Base-by-base conservation (phyloP, 2,113 vertebrate species). In the Tetrax tetrax region DNA sequence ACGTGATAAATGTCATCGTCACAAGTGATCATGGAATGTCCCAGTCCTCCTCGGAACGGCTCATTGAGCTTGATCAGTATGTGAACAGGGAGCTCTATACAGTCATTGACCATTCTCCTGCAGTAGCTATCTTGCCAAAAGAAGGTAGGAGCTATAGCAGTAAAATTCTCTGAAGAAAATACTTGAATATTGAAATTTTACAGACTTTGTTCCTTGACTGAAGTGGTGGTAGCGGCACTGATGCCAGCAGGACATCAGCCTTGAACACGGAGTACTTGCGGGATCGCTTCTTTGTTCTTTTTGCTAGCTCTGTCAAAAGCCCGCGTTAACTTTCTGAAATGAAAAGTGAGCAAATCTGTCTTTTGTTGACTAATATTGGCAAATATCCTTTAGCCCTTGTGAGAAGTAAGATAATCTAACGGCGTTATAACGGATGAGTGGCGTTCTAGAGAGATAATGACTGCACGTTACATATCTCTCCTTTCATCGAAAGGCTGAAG, bases 21-120 rank as follows among this genome's bases (percentile, higher is more conserved):
- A 99, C 99, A 33, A 99, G 99, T 23, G 99, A 99, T 94, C 99
- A 99, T 0, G 99, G 99, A 33, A 99, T 99, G 99, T 97, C 98
- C 2, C 98, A 99, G 96, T 98, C 98, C 1, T 99, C 98, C 48
- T 64, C 70, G 2, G 98, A 99, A 37, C 98, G 98, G 82, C 96
- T 99, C 57, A 98, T 99, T 69, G 98, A 99, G 74, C 98, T 99
- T 59, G 99, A 99, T 81, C 94, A 94, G 51, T 99, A 99, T 1
- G 97, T 99, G 89, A 96, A 96, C 61, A 98, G 97, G 87, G 98
- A 99, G 57, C 94, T 98, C 94, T 99, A 99, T 80, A 94, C 97
- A 27, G 98, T 98, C 98, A 97, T 99, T 35, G 99, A 99, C 93
- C 98, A 98, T 48, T 99, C 99, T 57, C 99, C 99, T 3, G 98